Conservation (phyloP, 2,888 invertebrate species). For the Watsonalla binaria region DNA sequence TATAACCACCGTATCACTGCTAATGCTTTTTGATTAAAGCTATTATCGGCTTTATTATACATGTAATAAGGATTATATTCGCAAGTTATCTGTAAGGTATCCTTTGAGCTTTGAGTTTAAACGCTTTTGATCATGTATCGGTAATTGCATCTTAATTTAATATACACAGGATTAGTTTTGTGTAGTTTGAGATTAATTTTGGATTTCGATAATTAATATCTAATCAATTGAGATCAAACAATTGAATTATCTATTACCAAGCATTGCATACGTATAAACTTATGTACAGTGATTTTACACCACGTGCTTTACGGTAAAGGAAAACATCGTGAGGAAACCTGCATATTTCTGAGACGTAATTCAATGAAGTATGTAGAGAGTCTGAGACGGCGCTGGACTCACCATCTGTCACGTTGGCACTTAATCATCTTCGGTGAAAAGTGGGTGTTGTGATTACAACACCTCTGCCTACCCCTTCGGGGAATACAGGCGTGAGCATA, state of each 20-base stretch:
- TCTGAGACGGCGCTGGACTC: no score
- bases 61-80: slow-evolving; percentile 13
- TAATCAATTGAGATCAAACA: background rate
- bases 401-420: no score
- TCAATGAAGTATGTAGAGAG: no score
- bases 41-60: slow-evolving; percentile 19
- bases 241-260: background rate
- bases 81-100: slow-evolving; percentile 18
- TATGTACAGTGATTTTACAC: no score
- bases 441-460: no score
- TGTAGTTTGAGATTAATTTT: background rate
- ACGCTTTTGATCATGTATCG: background rate
- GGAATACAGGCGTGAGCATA: no score
- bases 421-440: no score
- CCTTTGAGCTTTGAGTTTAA: slow-evolving; percentile 20
- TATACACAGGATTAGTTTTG: background rate
- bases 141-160: background rate
- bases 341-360: no score
- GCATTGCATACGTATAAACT: no score
- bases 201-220: background rate
- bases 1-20: slow-evolving; percentile 29
- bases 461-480: no score
- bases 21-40: slow-evolving; percentile 19
- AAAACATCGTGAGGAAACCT: no score
- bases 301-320: no score